Conservation (phyloP, 2,888 invertebrate species). For the Cephus spinipes region DNA sequence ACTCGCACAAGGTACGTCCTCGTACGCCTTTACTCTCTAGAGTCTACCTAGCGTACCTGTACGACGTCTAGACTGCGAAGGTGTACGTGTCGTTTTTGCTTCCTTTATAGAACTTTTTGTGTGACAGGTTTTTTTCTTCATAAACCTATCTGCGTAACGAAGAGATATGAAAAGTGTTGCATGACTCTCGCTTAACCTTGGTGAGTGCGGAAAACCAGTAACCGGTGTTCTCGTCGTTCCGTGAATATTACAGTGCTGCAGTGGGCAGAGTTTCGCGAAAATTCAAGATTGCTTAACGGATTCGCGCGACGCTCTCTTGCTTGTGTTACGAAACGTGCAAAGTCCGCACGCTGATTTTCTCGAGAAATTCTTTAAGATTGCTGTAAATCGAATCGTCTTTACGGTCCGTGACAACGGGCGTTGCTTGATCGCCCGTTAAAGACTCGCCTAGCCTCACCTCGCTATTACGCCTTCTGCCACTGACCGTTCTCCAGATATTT, state of each 20-base stretch:
- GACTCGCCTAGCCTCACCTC: conserved; percentile 41
- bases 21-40: conserved; percentile 3
- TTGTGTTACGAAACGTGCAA: neutral
- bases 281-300: neutral
- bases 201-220: neutral
- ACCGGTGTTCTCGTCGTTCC: neutral
- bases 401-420: conserved; percentile 17
- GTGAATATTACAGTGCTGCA: neutral
- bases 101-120: neutral
- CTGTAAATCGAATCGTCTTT: neutral
- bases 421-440: conserved; percentile 50
- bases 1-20: conserved; percentile 50
- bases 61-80: neutral
- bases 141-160: neutral
- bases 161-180: neutral
- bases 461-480: conserved; percentile 29
- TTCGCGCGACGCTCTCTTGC: neutral
- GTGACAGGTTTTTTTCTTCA: neutral
- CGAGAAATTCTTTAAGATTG: neutral
- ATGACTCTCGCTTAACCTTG: neutral
- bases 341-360: neutral
- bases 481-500: conserved; percentile 49
- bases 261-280: neutral
- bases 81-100: neutral
- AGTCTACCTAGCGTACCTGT: neutral